phyloP scores from a whole-genome alignment of 2,113 vertebrate species.

The Heterotis niloticus region DNA sequence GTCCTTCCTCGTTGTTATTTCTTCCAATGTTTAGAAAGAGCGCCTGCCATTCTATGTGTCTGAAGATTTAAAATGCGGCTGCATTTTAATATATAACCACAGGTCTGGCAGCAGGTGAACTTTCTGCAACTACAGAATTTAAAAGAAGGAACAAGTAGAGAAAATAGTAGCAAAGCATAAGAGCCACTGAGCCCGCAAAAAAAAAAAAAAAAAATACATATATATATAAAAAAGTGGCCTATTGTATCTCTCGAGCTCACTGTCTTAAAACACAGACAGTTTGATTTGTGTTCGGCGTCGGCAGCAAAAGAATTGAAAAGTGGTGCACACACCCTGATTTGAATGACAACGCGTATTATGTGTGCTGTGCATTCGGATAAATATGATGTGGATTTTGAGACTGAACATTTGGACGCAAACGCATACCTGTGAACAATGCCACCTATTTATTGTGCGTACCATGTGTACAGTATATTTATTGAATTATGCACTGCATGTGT shows the following conservation, averaged over 20 bases:
- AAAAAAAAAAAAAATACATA: no score
- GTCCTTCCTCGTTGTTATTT: no score
- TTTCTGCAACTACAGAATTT: not conserved
- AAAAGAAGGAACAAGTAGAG: not conserved
- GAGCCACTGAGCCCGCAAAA: not conserved
- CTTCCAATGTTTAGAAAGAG: no score
- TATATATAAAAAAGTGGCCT: no score
- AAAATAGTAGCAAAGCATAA: not conserved
- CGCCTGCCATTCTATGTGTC: no score
- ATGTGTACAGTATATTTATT: not conserved
- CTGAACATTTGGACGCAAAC: not conserved
- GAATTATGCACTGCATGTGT: not conserved
- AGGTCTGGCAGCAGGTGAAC: not conserved
- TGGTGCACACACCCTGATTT: not conserved
- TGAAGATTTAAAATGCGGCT: no score
- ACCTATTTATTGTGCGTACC: not conserved
- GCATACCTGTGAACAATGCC: not conserved
- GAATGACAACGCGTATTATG: not conserved
- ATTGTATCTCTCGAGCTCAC: not conserved
- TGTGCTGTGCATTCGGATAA: no score
- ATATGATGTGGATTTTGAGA: no score
- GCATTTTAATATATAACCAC: not conserved
- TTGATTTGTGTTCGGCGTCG: not conserved
- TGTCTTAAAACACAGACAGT: not conserved
- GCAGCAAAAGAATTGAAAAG: not conserved